Percentiles rank a stretch among this genome's conserved stretches.
phyloP scores from a whole-genome alignment of 2,797 vertebrate genomes.

The Linurgus olivaceus region DNA sequence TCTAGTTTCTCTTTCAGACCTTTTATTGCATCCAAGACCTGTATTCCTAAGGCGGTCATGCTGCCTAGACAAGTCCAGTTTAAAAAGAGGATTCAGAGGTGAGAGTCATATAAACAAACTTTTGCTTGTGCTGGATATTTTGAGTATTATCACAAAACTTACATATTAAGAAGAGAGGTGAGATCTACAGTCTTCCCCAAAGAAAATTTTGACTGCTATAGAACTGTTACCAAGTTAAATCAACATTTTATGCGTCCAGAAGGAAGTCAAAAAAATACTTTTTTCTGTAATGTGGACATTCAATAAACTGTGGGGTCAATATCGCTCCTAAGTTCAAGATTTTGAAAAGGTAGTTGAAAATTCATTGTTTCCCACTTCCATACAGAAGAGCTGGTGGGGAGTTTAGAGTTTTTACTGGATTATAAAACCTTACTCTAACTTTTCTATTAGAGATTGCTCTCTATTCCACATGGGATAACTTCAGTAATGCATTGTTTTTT shows the following conservation, averaged over 20 bases:
- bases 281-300: not conserved
- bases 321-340: not conserved
- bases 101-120: not conserved
- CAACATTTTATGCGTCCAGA: not conserved
- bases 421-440: conserved; percentile 16
- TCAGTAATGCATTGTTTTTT: conserved; percentile 53
- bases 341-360: not conserved
- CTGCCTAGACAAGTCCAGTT: not conserved
- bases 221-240: not conserved
- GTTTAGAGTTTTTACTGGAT: not conserved
- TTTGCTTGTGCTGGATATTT: not conserved
- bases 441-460: conserved; percentile 44
- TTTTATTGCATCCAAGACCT: not conserved
- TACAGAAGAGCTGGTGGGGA: not conserved
- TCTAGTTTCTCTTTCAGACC: not conserved
- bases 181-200: not conserved
- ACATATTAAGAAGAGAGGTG: not conserved
- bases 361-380: not conserved
- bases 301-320: not conserved
- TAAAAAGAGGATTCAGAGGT: not conserved
- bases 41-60: not conserved
- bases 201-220: not conserved
- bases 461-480: conserved; percentile 47
- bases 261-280: not conserved
- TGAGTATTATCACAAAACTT: not conserved